phyloP scores from a whole-genome alignment of 2,113 vertebrate genomes.

The Oncorhynchus tshawytscha region DNA sequence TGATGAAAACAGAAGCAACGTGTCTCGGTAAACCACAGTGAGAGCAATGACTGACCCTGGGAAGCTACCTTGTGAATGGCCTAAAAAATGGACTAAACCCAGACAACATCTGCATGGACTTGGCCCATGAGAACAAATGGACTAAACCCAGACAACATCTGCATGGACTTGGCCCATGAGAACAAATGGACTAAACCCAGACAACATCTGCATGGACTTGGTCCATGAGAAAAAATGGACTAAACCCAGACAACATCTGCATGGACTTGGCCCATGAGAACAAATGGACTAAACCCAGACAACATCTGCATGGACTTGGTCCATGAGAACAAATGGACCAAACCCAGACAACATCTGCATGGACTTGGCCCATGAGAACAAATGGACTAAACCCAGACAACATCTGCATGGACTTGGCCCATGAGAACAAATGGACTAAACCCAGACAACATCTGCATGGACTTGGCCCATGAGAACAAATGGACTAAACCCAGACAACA shows the following conservation, averaged over 20 bases:
- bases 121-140: slow-evolving; percentile 73
- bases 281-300: slow-evolving; percentile 75
- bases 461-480: slow-evolving; percentile 70
- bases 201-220: slow-evolving; percentile 71
- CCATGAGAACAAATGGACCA: slow-evolving; percentile 76
- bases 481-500: slow-evolving; percentile 72
- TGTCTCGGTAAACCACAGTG: slow-evolving; percentile 31
- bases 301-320: slow-evolving; percentile 70
- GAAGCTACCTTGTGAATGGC: slow-evolving; percentile 58
- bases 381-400: slow-evolving; percentile 74
- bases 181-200: slow-evolving; percentile 76
- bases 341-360: slow-evolving; percentile 75
- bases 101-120: slow-evolving; percentile 75
- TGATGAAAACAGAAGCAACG: slow-evolving; percentile 4
- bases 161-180: slow-evolving; percentile 67
- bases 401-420: slow-evolving; percentile 69
- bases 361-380: slow-evolving; percentile 66
- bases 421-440: slow-evolving; percentile 75
- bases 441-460: slow-evolving; percentile 75
- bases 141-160: slow-evolving; percentile 73
- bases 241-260: slow-evolving; percentile 73
- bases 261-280: slow-evolving; percentile 64
- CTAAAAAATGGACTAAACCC: slow-evolving; percentile 33
- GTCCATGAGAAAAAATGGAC: slow-evolving; percentile 76
- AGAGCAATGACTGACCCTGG: slow-evolving; percentile 58